Percentiles rank a stretch among this genome's conserved stretches.
phyloP scores from a whole-genome alignment of 2,113 vertebrate genomes.

The Peucedramus taeniatus region DNA sequence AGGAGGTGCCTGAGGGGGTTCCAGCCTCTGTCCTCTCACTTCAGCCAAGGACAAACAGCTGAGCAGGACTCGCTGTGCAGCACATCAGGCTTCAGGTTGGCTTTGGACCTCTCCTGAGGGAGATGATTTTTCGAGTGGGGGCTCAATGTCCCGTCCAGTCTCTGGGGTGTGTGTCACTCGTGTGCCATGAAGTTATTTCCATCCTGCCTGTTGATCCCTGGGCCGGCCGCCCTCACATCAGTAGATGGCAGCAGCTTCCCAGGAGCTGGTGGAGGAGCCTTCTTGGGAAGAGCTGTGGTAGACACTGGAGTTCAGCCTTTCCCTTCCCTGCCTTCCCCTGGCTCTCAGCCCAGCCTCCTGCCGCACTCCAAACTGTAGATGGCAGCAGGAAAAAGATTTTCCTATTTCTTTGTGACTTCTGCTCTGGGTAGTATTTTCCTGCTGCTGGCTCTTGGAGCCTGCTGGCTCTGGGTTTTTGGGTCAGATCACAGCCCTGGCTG shows the following conservation, averaged over 20 bases:
- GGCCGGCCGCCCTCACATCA: not conserved
- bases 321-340: not conserved
- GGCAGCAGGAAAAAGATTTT: constrained; percentile 45
- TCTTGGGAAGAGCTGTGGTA: not conserved
- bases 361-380: not conserved
- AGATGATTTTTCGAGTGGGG: not conserved
- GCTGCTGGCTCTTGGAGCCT: not conserved
- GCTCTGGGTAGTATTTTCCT: not conserved
- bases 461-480: not conserved
- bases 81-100: rapidly evolving
- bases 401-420: not conserved
- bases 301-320: not conserved
- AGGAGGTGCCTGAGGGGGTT: not conserved
- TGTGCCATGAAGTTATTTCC: rapidly evolving
- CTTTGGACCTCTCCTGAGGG: not conserved
- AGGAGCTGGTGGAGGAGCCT: not conserved
- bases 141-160: rapidly evolving
- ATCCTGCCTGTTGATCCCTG: not conserved
- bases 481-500: not conserved
- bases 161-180: not conserved
- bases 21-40: not conserved
- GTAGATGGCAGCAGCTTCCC: constrained; percentile 57
- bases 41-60: not conserved
- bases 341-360: not conserved
- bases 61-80: not conserved